phyloP scores from a whole-genome alignment of 2,113 vertebrate genomes.

The Sander lucioperca region DNA sequence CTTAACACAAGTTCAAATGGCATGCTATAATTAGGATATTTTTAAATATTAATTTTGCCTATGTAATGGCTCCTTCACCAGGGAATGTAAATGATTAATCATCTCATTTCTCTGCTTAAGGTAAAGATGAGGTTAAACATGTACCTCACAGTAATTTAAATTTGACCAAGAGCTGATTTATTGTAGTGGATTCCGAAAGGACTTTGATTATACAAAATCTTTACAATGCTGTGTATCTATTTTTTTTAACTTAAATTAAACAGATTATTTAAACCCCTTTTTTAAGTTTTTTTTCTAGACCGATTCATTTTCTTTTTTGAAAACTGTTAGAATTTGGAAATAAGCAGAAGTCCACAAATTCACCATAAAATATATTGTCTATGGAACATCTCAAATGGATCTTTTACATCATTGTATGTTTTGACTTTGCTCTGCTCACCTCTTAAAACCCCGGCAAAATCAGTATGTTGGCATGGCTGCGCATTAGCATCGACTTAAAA shows the following conservation, averaged over 20 bases:
- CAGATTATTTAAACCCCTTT: neutral
- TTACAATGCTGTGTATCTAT: neutral
- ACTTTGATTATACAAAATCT: neutral
- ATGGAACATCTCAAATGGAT: neutral
- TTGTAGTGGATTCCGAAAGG: neutral
- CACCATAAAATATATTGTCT: neutral
- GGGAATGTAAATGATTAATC: slow-evolving; percentile 68
- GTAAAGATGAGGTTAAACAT: slow-evolving; percentile 53
- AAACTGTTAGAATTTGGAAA: neutral
- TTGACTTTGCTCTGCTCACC: no score
- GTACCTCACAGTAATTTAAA: neutral
- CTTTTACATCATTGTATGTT: neutral
- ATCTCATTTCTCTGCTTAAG: slow-evolving; percentile 63
- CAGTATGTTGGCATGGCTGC: no score
- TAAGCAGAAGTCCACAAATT: neutral
- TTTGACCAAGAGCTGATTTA: neutral
- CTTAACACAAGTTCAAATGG: slow-evolving; percentile 33
- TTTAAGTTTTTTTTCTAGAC: neutral
- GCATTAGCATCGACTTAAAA: no score
- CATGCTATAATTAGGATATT: slow-evolving; percentile 63
- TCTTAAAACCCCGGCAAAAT: no score
- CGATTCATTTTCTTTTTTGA: neutral
- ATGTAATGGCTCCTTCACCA: slow-evolving; percentile 50
- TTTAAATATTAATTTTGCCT: slow-evolving; percentile 66
- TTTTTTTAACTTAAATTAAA: neutral